Percentiles rank a stretch among this genome's conserved stretches.
These are phyloP conservation scores for Monodelphis domestica DNA, from an alignment of 2,797 vertebrate species.

Conservation along the genomic window DNA sequence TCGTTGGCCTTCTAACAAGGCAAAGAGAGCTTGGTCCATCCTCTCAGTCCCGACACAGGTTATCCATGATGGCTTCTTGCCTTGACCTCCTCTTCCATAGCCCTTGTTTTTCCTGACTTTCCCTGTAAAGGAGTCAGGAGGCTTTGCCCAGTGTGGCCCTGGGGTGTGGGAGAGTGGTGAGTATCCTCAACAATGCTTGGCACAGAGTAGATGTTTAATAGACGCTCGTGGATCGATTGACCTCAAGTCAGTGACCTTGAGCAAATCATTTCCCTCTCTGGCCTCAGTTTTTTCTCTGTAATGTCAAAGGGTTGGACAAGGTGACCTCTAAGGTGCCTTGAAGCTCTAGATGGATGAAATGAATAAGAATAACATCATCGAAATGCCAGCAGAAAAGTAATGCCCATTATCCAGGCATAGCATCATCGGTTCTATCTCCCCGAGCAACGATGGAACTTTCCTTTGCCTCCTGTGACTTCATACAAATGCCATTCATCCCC, in stretches of 20 bases:
- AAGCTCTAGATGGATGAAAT: background rate
- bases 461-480: background rate
- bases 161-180: background rate
- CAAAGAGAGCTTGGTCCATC: background rate
- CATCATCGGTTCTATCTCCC: background rate
- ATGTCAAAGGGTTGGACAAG: background rate
- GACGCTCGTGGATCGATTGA: background rate
- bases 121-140: background rate
- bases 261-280: background rate
- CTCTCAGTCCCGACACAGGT: too few species aligned
- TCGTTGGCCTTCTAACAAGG: too few species aligned
- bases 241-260: background rate
- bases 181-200: background rate
- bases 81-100: background rate
- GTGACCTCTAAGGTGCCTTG: background rate
- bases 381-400: background rate
- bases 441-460: background rate
- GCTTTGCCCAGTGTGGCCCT: rapidly evolving
- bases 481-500: background rate
- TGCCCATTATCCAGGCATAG: background rate
- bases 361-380: background rate
- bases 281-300: background rate
- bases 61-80: background rate
- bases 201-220: background rate
- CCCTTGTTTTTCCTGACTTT: background rate